phyloP scores from a whole-genome alignment of 1,140 invertebrate genomes.

The Caenorhabditis briggsae region DNA sequence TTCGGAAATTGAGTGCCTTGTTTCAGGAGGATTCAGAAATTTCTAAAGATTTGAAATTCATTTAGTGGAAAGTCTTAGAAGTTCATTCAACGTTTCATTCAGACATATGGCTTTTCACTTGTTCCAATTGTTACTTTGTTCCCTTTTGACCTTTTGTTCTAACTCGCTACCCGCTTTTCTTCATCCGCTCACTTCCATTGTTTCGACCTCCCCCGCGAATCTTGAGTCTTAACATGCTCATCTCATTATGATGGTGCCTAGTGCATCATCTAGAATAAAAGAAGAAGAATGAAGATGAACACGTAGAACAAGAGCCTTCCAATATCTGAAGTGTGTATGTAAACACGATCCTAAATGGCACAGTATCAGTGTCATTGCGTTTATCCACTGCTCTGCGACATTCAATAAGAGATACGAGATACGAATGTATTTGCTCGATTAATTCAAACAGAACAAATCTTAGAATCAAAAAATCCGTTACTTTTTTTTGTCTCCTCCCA shows the following conservation, averaged over 20 bases:
- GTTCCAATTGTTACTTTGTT: background rate
- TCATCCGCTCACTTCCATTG: conserved; percentile 18
- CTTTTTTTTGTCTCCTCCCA: background rate
- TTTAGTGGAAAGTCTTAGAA: background rate
- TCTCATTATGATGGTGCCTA: conserved; percentile 38
- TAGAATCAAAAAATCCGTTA: conserved; percentile 37
- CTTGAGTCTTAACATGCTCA: conserved; percentile 20
- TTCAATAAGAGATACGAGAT: conserved; percentile 7
- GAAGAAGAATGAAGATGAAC: conserved; percentile 18
- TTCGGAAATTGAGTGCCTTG: too few relatives aligned
- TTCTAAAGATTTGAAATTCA: too few relatives aligned
- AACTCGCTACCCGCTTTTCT: conserved; percentile 18
- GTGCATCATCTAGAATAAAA: too few relatives aligned
- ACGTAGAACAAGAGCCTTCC: conserved; percentile 3
- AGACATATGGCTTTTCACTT: conserved; percentile 5
- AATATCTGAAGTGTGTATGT: conserved; percentile 33
- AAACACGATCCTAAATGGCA: conserved; percentile 51
- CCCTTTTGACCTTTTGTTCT: conserved; percentile 16
- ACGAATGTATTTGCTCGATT: conserved; percentile 51
- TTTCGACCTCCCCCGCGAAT: background rate
- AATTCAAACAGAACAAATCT: conserved; percentile 48
- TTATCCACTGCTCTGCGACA: conserved; percentile 26
- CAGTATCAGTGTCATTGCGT: conserved; percentile 51
- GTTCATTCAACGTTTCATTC: background rate
- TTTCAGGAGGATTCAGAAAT: too few relatives aligned